Conservation (phyloP, 2,113 vertebrate genomes). For the Lipophrys pholis region DNA sequence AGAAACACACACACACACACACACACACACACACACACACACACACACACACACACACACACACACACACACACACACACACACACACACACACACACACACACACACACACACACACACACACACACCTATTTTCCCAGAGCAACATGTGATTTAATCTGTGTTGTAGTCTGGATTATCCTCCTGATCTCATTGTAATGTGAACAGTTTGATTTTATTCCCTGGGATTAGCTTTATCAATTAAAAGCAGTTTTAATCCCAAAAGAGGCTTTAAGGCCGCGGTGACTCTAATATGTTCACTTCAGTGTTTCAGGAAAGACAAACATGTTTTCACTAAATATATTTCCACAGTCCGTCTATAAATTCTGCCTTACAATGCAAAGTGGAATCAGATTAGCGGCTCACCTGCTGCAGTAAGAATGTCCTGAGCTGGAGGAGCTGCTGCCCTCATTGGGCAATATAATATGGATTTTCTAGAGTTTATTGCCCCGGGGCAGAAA, state of each 20-base stretch:
- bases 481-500: conserved; percentile 1
- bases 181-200: conserved; percentile 48
- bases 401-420: conserved; percentile 50
- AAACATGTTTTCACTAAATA: neutral
- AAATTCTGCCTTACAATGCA: neutral
- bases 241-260: conserved; percentile 29
- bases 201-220: conserved; percentile 35
- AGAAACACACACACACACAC: no score
- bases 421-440: no score
- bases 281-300: neutral
- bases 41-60: no score
- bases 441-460: conserved; percentile 12
- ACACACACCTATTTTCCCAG: no score
- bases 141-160: conserved; percentile 37
- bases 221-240: conserved; percentile 37
- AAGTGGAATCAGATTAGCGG: conserved; percentile 49
- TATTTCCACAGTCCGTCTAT: conserved; percentile 2
- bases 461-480: conserved; percentile 41
- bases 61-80: no score
- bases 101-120: no score
- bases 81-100: no score
- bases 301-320: conserved; percentile 9
- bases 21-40: no score
- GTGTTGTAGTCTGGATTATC: conserved; percentile 32
- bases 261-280: conserved; percentile 37